These are phyloP conservation scores for Dicentrarchus labrax DNA, from an alignment of 2,113 vertebrate species.

Conservation along the genomic window DNA sequence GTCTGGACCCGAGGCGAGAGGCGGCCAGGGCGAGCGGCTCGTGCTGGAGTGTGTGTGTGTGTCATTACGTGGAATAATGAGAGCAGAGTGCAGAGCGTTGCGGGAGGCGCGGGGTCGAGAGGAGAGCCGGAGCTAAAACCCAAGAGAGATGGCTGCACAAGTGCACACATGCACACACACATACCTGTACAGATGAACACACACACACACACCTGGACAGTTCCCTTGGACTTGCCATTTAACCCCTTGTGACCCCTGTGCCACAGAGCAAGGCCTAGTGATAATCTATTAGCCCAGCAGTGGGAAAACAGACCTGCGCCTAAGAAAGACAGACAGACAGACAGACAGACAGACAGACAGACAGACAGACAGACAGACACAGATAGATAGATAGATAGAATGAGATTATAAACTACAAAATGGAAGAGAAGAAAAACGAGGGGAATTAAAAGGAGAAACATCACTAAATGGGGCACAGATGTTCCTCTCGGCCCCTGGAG, in stretches of 20 bases:
- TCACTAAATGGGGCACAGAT: constrained; percentile 81
- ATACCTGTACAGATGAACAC: constrained; percentile 29
- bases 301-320: neutral
- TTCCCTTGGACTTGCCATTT: constrained; percentile 47
- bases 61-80: constrained; percentile 88
- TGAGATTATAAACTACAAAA: neutral
- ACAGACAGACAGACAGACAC: no score
- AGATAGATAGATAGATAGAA: neutral
- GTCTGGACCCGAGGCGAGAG: constrained; percentile 12
- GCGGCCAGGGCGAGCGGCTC: constrained; percentile 27
- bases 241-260: constrained; percentile 51
- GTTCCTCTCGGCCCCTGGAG: constrained; percentile 76
- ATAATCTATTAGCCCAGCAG: constrained; percentile 52
- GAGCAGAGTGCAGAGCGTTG: constrained; percentile 70
- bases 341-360: neutral
- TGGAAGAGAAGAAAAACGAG: constrained; percentile 14
- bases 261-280: constrained; percentile 30
- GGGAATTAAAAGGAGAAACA: constrained; percentile 57
- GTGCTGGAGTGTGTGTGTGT: constrained; percentile 79
- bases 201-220: constrained; percentile 56
- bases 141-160: constrained; percentile 41
- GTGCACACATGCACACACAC: neutral
- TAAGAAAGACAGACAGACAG: neutral
- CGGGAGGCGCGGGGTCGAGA: constrained; percentile 66
- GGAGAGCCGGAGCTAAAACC: constrained; percentile 51